Evolutionary conservation across 2,113 vertebrate genomes (phyloP).

Genomic region (Burhinus bistriatus): DNA sequence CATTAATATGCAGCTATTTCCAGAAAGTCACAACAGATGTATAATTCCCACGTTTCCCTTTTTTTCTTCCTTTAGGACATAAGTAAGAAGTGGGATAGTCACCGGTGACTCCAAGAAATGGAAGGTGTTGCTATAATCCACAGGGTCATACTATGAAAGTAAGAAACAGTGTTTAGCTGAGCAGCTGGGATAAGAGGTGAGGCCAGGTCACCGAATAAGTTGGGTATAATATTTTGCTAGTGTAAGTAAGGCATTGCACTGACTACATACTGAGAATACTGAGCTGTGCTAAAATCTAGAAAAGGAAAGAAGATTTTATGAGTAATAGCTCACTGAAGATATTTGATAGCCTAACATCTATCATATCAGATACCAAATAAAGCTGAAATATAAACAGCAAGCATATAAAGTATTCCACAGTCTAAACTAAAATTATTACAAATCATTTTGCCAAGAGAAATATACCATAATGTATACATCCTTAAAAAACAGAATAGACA

Average conservation of each 20-base stretch:
- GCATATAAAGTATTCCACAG: neutral
- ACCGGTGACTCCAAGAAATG: neutral
- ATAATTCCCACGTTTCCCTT: neutral
- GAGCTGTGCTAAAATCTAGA: neutral
- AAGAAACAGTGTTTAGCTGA: neutral
- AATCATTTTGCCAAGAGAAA: neutral
- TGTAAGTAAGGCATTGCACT: neutral
- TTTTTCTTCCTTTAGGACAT: neutral
- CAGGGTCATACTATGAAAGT: neutral
- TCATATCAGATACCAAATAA: neutral
- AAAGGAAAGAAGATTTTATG: neutral
- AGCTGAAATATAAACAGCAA: neutral
- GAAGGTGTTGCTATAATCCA: neutral
- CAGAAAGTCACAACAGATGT: neutral
- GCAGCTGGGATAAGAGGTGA: neutral
- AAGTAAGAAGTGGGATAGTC: neutral
- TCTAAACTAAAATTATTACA: neutral
- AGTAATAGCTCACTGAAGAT: neutral
- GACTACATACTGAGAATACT: neutral
- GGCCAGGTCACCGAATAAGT: neutral
- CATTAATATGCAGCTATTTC: neutral
- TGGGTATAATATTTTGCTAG: neutral
- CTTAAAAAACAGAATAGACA: neutral
- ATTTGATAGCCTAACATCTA: neutral
- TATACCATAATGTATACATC: neutral